Conservation (phyloP, 1,140 invertebrate genomes). For the Zaprionus taronus region DNA sequence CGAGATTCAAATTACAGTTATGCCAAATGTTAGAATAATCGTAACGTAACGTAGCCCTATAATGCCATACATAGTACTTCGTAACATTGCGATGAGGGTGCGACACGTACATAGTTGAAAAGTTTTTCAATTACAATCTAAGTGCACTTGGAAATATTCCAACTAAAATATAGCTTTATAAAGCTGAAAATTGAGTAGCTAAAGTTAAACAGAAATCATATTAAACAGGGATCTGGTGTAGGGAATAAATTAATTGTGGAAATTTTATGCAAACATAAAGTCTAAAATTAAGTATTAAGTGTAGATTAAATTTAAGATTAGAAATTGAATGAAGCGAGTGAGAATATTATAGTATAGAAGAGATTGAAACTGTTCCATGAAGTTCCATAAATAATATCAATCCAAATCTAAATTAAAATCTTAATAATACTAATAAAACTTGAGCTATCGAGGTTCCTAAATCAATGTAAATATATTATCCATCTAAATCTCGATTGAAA, state of each 20-base stretch:
- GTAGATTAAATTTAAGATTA: too few species aligned
- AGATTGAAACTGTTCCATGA: too few species aligned
- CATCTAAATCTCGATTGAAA: not conserved
- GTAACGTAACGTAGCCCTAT: constrained; percentile 23
- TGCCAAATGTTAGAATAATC: constrained; percentile 62
- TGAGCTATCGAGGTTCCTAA: not conserved
- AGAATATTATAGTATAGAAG: too few species aligned
- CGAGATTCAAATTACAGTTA: constrained; percentile 71
- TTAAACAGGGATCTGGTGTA: not conserved
- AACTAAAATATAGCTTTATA: not conserved
- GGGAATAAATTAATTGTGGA: not conserved
- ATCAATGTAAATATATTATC: not conserved
- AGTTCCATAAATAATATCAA: too few species aligned
- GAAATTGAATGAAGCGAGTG: too few species aligned
- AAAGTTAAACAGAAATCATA: not conserved
- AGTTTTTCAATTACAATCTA: not conserved
- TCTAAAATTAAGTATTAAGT: not conserved
- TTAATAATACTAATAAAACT: too few species aligned
- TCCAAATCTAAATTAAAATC: too few species aligned
- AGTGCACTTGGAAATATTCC: not conserved
- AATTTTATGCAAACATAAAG: not conserved
- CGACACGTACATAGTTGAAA: not conserved
- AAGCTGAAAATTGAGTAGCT: not conserved
- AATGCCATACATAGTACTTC: not conserved
- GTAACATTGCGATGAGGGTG: constrained; percentile 25